Percentiles rank a stretch among this genome's conserved stretches.
Conservation (phyloP, 2,888 invertebrate genomes). For the Rhingia campestris region DNA sequence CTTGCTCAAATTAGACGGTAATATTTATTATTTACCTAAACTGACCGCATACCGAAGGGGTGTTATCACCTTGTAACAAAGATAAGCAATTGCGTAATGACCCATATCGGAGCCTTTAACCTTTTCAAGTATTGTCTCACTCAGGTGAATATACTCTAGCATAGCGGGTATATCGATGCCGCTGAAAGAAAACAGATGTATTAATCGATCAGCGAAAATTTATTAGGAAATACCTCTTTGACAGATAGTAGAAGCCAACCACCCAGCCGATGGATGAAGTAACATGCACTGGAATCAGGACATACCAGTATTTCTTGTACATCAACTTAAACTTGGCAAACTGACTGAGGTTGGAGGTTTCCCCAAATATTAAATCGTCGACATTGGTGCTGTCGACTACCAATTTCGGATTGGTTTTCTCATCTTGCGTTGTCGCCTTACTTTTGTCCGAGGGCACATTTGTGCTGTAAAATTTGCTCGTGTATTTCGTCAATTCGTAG, state of each 20-base stretch:
- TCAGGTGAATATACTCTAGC: conserved; percentile 90
- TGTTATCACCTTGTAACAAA: conserved; percentile 96
- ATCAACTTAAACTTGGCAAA: conserved; percentile 94
- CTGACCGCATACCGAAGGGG: conserved; percentile 96
- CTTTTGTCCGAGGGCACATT: conserved; percentile 18
- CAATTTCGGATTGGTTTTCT: background rate
- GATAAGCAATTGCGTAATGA: conserved; percentile 93
- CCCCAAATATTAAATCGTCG: conserved; percentile 79
- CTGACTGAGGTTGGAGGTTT: conserved; percentile 85
- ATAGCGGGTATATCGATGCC: conserved; percentile 94
- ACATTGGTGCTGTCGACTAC: conserved; percentile 39
- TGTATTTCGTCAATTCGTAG: conserved; percentile 3
- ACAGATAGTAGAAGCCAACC: conserved; percentile 92
- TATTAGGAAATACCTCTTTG: conserved; percentile 87
- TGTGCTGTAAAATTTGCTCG: conserved; percentile 16
- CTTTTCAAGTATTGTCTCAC: conserved; percentile 90
- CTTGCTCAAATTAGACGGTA: background rate
- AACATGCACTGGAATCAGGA: conserved; percentile 95
- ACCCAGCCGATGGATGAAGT: conserved; percentile 95
- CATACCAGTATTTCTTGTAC: conserved; percentile 98
- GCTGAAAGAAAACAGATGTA: conserved; percentile 84
- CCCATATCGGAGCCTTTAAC: conserved; percentile 92
- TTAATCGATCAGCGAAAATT: background rate
- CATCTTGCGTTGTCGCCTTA: background rate
- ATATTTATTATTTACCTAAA: conserved; percentile 85